Percentiles rank a stretch among this genome's conserved stretches.
Evolutionary conservation across 2,888 invertebrate genomes (phyloP).

Genomic region (Hartigia nigra): DNA sequence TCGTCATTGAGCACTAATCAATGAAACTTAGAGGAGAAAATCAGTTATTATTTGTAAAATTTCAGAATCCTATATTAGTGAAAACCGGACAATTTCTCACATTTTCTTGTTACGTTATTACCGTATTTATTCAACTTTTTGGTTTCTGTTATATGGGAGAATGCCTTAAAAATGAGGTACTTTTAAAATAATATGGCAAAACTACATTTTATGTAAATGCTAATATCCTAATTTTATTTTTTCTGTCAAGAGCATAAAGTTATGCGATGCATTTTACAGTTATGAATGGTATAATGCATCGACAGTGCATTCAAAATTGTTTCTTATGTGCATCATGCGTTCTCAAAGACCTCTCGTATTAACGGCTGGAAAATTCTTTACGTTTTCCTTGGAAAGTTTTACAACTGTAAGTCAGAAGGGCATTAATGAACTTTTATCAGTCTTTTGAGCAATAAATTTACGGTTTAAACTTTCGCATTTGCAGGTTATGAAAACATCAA

Average conservation of each 20-base stretch:
- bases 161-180: conserved; percentile 34
- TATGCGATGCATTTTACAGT: conserved; percentile 66
- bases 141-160: conserved; percentile 38
- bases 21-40: neutral
- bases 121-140: conserved; percentile 30
- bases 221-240: neutral
- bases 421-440: neutral
- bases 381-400: conserved; percentile 67
- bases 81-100: neutral
- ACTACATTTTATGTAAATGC: neutral
- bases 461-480: neutral
- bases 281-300: conserved; percentile 65
- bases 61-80: neutral
- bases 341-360: conserved; percentile 67
- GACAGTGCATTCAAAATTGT: conserved; percentile 58
- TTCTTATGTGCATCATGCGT: conserved; percentile 67
- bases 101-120: conserved; percentile 21
- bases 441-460: neutral
- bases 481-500: conserved; percentile 17
- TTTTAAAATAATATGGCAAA: neutral
- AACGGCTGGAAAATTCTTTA: conserved; percentile 68
- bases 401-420: conserved; percentile 62
- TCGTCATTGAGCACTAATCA: neutral
- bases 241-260: conserved; percentile 60
- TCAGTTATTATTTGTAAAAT: neutral